Evolutionary conservation across 92 coral and sea anemone genomes (phyloP), one percentile per base, ranked within the genome.

Genomic region (Phenganax marumi): DNA sequence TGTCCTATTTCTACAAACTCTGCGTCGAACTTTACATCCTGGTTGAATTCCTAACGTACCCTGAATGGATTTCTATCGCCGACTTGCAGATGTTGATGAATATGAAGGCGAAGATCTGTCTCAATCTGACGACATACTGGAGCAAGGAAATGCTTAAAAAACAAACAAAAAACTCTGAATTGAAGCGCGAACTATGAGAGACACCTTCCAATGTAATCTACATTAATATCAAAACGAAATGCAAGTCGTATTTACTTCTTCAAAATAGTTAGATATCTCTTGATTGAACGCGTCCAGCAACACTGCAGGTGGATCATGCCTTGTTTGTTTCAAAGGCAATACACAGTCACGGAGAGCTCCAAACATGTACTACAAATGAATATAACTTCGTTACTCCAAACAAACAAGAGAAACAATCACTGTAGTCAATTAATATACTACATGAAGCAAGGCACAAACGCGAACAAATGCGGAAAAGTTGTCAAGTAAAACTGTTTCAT

Each of bases 41-140:
- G 43, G 43, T 33, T 33, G 10, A 6, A 8, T 22, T 16, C 66
- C n/a, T 56, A 8, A 48, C 26, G 0, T 75, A 94, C 98, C 97
- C 93, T 94, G 83, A 94, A 94, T 1, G 98, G 98, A 80, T 94
- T 94, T 85, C 98, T 86, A 82, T 94, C 98, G 39, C 93, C 98
- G 69, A 94, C 77, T 85, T 94, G 98, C 13, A 94, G 84, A 80
- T 94, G 98, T 85, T 94, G 98, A 57, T 94, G 98, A 46, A 94
- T 94, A 80, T 94, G 98, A 48, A 94, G 98, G 25, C 98, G 93
- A 49, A 94, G 89, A 63, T 94, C 98, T 3, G 98, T 94, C 80
- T 94, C 98, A 60, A 94, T 94, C 70, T 89, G 93, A 49, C 97
- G 91, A 73, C 98, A 94, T 43, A 94, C 87, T 5, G 91, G 93